A percentile compares a stretch with the other conserved stretches of the same genome.
Evolutionary conservation across 2,888 invertebrate species (phyloP).

Genomic region (Teinopalpus imperialis): DNA sequence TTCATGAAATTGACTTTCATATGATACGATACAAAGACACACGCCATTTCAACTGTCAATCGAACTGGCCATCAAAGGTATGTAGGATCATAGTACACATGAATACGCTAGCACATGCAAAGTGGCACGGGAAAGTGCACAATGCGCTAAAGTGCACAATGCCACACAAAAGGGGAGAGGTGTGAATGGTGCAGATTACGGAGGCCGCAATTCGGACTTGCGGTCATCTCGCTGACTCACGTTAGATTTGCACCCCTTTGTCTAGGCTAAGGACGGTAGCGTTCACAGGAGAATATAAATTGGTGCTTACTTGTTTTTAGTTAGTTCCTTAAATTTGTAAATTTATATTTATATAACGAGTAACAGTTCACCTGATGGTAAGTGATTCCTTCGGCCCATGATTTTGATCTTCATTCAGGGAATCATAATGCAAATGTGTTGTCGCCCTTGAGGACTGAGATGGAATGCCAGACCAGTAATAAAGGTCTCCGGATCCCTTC

Average conservation of each 20-base stretch:
- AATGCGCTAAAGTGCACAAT: slow-evolving; percentile 25
- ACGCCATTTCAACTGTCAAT: neutral
- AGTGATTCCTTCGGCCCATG: too few species aligned
- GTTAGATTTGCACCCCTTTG: slow-evolving; percentile 41
- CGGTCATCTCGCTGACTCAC: slow-evolving; percentile 35
- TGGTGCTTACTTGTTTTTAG: too few species aligned
- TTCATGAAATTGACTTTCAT: too few species aligned
- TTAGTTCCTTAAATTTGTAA: too few species aligned
- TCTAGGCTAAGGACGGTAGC: slow-evolving; percentile 32
- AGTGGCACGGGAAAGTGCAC: slow-evolving; percentile 8
- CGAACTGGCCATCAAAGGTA: slow-evolving; percentile 2
- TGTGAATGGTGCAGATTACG: slow-evolving; percentile 34
- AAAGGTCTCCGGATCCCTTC: too few species aligned
- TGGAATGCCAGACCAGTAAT: too few species aligned
- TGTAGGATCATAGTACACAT: too few species aligned
- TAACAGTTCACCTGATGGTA: too few species aligned
- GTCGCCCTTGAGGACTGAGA: too few species aligned
- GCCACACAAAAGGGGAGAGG: slow-evolving; percentile 29
- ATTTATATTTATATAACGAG: too few species aligned
- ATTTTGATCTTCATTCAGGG: too few species aligned
- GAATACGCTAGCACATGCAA: slow-evolving; percentile 8
- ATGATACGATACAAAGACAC: neutral
- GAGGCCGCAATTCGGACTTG: slow-evolving; percentile 6
- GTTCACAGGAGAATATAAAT: slow-evolving; percentile 30
- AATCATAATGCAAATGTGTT: too few species aligned